Base-by-base conservation (phyloP, 1,140 invertebrate species). In the Saccostrea echinata region DNA sequence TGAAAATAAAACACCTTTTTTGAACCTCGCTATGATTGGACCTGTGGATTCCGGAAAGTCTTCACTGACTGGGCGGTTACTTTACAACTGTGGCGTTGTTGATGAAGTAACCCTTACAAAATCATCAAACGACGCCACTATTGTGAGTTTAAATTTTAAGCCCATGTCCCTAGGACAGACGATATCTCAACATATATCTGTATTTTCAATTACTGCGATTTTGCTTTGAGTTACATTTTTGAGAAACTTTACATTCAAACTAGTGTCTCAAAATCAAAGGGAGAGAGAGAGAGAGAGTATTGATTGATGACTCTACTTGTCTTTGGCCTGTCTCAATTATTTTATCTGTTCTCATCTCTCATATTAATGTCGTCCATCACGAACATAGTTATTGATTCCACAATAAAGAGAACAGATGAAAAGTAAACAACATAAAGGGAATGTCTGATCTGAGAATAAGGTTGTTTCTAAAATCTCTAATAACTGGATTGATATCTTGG, bases 351-450 rank as follows among this genome's bases (percentile, higher is more conserved):
- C 27, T 76, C 68, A 76, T 76, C 68, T 76, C 30, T 76, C 68
- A 76, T 76, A 76, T 76, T 76, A 76, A 76, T 76, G 30, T 76
- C 68, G 8, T 76, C 68, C 27, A 76, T 76, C 68, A 76, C 68
- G 68, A 76, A 30, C 68, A 76, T 33, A 76, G 24, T 76, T 76
- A 76, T 76, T 76, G 68, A 76, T 76, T 76, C 16, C 24, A 76
- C 27, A 30, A 76, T 16, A 16, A 61, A 30, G 27, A 16, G 27
- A 33, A 27, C 68, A 76, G 68, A 76, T 76, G 30, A 76, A 76
- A 33, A 30, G 68, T 76, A 76, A 76, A 76, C 68, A 76, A 76
- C 11, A 30, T 16, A 30, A 27, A 76, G 33, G 33, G 30, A 76
- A 61, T 61, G 18, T n/a, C 4, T 6, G 55, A 61, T 61, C 13